Evolutionary conservation across 2,888 invertebrate genomes (phyloP).

Genomic region (Tricholauxania praeusta): DNA sequence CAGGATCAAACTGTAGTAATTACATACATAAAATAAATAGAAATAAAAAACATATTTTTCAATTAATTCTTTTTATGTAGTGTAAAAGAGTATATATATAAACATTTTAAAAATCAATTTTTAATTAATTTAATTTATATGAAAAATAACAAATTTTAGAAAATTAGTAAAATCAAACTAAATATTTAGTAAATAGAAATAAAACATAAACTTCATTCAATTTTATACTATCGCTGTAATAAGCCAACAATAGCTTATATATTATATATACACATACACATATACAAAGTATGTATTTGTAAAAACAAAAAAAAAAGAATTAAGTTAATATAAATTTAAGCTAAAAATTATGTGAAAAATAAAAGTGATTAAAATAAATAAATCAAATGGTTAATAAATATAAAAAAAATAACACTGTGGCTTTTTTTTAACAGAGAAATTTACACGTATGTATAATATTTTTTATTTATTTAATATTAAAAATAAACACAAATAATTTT

Average conservation of each 20-base stretch:
- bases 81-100: background rate
- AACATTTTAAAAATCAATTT: background rate
- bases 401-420: background rate
- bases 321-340: constrained; percentile 18
- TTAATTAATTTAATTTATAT: background rate
- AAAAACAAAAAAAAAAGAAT: constrained; percentile 29
- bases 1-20: constrained; percentile 24
- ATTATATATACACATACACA: constrained; percentile 15
- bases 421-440: no score
- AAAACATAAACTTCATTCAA: constrained; percentile 24
- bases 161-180: background rate
- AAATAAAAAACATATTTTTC: constrained; percentile 6
- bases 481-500: no score
- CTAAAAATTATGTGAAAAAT: constrained; percentile 7
- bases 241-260: constrained; percentile 26
- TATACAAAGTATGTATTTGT: constrained; percentile 32
- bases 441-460: no score
- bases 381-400: constrained; percentile 31
- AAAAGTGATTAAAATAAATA: constrained; percentile 25
- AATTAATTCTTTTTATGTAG: constrained; percentile 20
- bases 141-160: constrained; percentile 3
- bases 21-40: background rate
- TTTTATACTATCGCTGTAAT: constrained; percentile 33
- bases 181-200: background rate
- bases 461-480: no score